A percentile compares a stretch with the other conserved stretches of the same genome.
Conservation (phyloP, 2,113 vertebrate species). For the Mungos mungo region DNA sequence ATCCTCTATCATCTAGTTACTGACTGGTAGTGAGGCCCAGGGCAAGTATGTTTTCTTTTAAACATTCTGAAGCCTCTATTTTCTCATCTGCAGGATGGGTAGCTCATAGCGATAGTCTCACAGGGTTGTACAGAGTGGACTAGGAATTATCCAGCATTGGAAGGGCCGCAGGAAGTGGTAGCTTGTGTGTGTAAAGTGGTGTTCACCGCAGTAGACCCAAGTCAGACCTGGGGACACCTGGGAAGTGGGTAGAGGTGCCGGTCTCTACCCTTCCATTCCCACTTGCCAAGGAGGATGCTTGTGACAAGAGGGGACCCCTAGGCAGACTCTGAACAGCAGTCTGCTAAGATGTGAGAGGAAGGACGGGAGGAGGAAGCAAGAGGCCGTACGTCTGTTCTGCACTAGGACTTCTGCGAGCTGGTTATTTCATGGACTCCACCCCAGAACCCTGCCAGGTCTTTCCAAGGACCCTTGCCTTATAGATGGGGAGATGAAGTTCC, state of each 20-base stretch:
- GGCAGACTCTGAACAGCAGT: not conserved
- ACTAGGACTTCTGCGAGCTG: accelerated
- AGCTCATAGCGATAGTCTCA: not conserved
- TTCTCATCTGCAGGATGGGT: not conserved
- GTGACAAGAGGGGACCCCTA: not conserved
- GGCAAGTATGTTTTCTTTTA: not conserved
- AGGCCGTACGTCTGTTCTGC: not conserved
- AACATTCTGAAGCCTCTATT: not conserved
- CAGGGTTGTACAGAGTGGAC: accelerated
- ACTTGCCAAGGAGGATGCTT: not conserved
- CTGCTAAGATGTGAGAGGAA: not conserved
- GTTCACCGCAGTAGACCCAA: not conserved
- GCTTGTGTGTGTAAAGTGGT: accelerated
- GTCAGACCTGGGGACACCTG: not conserved
- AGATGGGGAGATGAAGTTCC: not conserved
- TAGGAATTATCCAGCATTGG: not conserved
- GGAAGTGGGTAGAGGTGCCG: not conserved
- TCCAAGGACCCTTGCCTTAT: not conserved
- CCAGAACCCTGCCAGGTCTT: not conserved
- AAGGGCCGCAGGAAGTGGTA: not conserved
- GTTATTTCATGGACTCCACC: not conserved
- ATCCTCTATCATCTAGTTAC: not conserved
- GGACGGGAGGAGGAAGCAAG: not conserved
- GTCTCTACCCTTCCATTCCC: not conserved
- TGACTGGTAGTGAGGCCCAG: not conserved